Conservation (phyloP, 1,140 invertebrate species). For the Leptopilina clavipes region DNA sequence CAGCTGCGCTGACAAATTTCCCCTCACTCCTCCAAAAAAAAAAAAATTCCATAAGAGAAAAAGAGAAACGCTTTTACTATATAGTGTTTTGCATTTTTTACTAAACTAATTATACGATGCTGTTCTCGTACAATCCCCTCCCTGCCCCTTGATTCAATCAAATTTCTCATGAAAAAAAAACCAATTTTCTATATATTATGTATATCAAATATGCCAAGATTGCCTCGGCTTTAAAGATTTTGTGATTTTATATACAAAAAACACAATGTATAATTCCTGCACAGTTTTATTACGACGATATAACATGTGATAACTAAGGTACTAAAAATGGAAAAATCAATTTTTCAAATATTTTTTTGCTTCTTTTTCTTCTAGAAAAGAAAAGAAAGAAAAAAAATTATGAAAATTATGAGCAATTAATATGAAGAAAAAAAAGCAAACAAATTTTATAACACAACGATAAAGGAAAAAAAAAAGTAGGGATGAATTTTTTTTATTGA, state of each 20-base stretch:
- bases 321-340: neutral
- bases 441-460: conserved; percentile 9
- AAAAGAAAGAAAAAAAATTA: neutral
- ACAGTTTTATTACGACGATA: neutral
- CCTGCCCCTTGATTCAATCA: neutral
- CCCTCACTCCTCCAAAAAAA: neutral
- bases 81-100: neutral
- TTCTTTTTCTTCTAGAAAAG: neutral
- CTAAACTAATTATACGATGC: neutral
- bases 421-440: neutral
- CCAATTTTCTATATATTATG: neutral
- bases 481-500: neutral
- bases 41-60: too few species aligned
- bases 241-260: conserved; percentile 1
- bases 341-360: neutral
- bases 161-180: neutral
- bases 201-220: neutral
- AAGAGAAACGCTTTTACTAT: neutral
- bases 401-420: neutral
- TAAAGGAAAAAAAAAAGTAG: neutral
- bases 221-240: neutral
- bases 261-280: neutral
- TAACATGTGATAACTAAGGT: conserved; percentile 14
- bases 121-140: neutral
- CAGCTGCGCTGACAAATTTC: neutral